Evolutionary conservation across 2,797 vertebrate species (phyloP), one percentile per base, ranked within the genome.

Genomic region (Channallabes apus): DNA sequence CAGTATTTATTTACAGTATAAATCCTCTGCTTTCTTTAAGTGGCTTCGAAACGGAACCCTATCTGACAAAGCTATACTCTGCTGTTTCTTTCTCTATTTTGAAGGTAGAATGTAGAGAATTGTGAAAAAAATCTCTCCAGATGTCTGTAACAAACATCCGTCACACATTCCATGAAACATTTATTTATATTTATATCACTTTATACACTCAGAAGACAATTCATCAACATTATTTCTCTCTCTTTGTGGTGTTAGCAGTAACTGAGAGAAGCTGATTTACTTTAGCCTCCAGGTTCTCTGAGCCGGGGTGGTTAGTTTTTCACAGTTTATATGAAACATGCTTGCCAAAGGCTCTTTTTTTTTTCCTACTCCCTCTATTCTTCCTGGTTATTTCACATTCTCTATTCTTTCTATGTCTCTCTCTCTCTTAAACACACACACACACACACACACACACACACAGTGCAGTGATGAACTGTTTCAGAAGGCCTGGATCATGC

Each of bases 291-390:
- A 61, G 59, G 71, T 77, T 32, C 64, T 84, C 14, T 41, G 22
- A 32, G 73, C 24, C 4, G 6, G 41, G 17, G 32, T 79, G 32
- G 7, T 79, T 69, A 3, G n/a, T 59, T 78, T 76, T 59, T 79
- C 24, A 29, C 72, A 24, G 18, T 62, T 85, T 85, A 80, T 80
- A 29, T 85, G 67, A 38, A 69, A 71, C 32, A 29, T 29, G 8
- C 32, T 81, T 72, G 46, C 65, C 56, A 65, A 58, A 62, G 46
- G 58, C 18, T 17, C 32, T n/a, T n/a, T n/a, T 51, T 85, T 38
- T 7, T 85, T 15, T 64, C 46, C 84, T 72, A 69, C 83, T 76
- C 41, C 38, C 18, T 78, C 8, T 79, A n/a, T 29, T 56, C 79
- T 72, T 77, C 73, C 79, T 54, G 64, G 58, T 75, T 62, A 9